Evolutionary conservation across 2,113 vertebrate genomes (phyloP).

Genomic region (Scartelaos histophorus): DNA sequence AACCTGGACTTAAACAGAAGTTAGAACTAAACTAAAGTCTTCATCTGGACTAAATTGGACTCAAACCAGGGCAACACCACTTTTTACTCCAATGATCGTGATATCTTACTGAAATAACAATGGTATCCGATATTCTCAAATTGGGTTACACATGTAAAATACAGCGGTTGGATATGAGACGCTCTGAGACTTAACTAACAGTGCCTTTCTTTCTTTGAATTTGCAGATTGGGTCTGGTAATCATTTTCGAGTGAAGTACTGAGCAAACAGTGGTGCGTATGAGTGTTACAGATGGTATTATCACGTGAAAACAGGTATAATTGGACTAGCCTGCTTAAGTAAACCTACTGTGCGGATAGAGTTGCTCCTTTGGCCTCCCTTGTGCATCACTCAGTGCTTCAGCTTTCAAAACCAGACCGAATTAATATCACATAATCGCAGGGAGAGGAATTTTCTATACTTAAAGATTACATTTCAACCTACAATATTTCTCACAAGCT

Average conservation of each 20-base stretch:
- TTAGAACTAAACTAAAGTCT: no score
- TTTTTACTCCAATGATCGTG: no score
- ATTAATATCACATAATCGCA: slow-evolving; percentile 43
- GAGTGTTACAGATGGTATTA: slow-evolving; percentile 58
- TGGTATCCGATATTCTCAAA: slow-evolving; percentile 28
- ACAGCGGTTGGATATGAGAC: slow-evolving; percentile 46
- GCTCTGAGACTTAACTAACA: slow-evolving; percentile 50
- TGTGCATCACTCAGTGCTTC: slow-evolving; percentile 37
- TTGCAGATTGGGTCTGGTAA: slow-evolving; percentile 59
- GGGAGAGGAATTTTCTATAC: slow-evolving; percentile 26
- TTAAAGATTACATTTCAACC: slow-evolving; percentile 16
- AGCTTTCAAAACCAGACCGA: slow-evolving; percentile 48
- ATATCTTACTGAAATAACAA: no score
- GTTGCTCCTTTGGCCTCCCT: slow-evolving; percentile 39
- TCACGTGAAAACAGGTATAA: slow-evolving; percentile 63
- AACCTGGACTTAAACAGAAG: no score
- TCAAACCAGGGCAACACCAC: no score
- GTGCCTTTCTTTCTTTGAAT: slow-evolving; percentile 48
- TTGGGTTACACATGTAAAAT: slow-evolving; percentile 61
- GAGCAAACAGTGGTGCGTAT: slow-evolving; percentile 41
- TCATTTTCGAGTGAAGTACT: slow-evolving; percentile 52
- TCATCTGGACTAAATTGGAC: no score
- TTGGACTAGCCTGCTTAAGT: slow-evolving; percentile 55
- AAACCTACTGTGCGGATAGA: slow-evolving; percentile 54
- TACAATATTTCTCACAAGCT: slow-evolving; percentile 7